phyloP scores from a whole-genome alignment of 2,797 vertebrate species.

The Sylvia borin region DNA sequence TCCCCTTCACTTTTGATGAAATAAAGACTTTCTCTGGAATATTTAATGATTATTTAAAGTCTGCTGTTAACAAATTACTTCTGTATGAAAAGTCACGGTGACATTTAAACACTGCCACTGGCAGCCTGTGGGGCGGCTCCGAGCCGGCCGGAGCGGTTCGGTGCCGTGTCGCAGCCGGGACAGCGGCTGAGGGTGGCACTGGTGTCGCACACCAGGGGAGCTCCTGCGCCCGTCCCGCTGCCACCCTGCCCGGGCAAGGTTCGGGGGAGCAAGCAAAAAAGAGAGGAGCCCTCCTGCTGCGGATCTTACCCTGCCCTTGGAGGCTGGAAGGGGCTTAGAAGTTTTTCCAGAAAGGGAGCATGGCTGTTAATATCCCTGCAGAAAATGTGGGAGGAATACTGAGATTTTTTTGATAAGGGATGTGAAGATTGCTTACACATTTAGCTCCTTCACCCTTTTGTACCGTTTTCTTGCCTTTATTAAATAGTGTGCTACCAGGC shows the following conservation, averaged over 20 bases:
- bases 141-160: fast-evolving
- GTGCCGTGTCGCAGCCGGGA: fast-evolving
- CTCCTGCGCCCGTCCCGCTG: fast-evolving
- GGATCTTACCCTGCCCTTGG: fast-evolving
- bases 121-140: background rate
- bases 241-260: background rate
- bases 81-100: background rate
- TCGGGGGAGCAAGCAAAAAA: fast-evolving
- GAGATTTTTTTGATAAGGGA: background rate
- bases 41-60: background rate
- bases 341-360: background rate
- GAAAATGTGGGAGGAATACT: background rate
- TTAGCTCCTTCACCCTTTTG: background rate
- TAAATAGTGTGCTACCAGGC: background rate
- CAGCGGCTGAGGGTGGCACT: background rate
- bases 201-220: fast-evolving
- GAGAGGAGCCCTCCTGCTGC: background rate
- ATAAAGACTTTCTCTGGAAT: background rate
- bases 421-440: background rate
- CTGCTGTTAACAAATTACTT: background rate
- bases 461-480: background rate
- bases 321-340: background rate
- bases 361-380: background rate
- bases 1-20: background rate
- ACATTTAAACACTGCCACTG: background rate